Conservation (phyloP, 2,888 invertebrate species). For the Eretmocerus hayati region DNA sequence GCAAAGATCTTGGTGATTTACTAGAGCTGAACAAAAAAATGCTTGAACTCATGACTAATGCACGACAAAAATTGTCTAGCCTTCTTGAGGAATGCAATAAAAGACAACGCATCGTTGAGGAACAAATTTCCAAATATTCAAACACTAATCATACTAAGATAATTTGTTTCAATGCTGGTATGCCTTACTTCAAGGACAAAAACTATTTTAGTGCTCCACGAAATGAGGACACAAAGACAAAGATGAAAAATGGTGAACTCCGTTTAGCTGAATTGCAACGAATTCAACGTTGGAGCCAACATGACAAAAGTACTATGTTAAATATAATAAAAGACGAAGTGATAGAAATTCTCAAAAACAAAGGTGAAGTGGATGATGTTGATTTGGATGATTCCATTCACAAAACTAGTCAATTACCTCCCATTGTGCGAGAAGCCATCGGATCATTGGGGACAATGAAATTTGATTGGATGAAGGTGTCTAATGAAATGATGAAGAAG, state of each 20-base stretch:
- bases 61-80: conserved; percentile 40
- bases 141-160: conserved; percentile 8
- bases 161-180: conserved; percentile 43
- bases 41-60: conserved; percentile 40
- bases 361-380: conserved; percentile 10
- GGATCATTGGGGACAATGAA: conserved; percentile 33
- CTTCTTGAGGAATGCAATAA: conserved; percentile 44
- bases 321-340: conserved; percentile 47
- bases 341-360: conserved; percentile 16
- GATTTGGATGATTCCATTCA: conserved; percentile 11
- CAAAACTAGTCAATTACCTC: conserved; percentile 24
- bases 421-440: conserved; percentile 28
- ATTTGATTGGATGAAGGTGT: conserved; percentile 57
- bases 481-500: conserved; percentile 45
- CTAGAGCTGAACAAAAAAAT: conserved; percentile 46
- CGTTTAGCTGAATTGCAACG: conserved; percentile 32
- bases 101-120: conserved; percentile 29
- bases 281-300: conserved; percentile 47
- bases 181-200: conserved; percentile 64
- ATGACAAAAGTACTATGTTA: conserved; percentile 53
- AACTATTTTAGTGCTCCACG: conserved; percentile 51
- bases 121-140: conserved; percentile 18
- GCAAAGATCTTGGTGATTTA: conserved; percentile 19
- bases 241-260: conserved; percentile 38
- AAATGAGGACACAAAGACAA: conserved; percentile 56